Base-by-base conservation (phyloP, 2,113 vertebrate species). In the Labeo catla region DNA sequence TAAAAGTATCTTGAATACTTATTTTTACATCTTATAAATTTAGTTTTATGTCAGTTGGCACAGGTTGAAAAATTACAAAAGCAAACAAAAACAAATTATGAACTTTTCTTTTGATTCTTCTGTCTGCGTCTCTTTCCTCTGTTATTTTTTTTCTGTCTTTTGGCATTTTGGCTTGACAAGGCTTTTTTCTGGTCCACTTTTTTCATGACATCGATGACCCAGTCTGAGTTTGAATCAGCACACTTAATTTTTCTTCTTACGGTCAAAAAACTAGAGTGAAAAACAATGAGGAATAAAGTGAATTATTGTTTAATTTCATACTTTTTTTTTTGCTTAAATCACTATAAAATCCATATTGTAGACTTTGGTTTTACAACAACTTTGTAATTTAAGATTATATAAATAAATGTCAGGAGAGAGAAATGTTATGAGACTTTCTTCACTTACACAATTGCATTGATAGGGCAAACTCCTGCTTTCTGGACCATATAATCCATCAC, bases 401-500 rank as follows among this genome's bases (percentile, higher is more conserved):
- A 39, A 39, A 39, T 39, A 39, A 39, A 39, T 39, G 39, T 39
- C 39, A 39, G 3, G 5, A 39, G 39, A 39, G 5, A 39, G 39
- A 39, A 39, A 39, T 28, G 39, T 39, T 39, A 39, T 39, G n/a
- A 77, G 2, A 54, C 13, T 63, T n/a, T 47, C 13, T 36, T 9
- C 19, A 85, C 88, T 85, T 74, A 89, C 88, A 83, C 57, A 66
- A 84, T 19, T 12, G 88, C 88, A 21, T 84, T 8, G 52, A 89
- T 50, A 4, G 23, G 85, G 82, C 88, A 89, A 61, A 50, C 36
- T 86, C 85, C 88, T 50, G 81, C 66, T 7, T 0, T 59, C 76
- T 86, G 81, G 13, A 81, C 70, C 4, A 8, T 86, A 28, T 86
- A 89, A 50, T 23, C 7, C 3, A 21, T 21, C n/a, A 76, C 49